Percentiles rank a stretch among this genome's conserved stretches.
phyloP scores from a whole-genome alignment of 2,797 vertebrate genomes.

The Mionectes olivaceus region DNA sequence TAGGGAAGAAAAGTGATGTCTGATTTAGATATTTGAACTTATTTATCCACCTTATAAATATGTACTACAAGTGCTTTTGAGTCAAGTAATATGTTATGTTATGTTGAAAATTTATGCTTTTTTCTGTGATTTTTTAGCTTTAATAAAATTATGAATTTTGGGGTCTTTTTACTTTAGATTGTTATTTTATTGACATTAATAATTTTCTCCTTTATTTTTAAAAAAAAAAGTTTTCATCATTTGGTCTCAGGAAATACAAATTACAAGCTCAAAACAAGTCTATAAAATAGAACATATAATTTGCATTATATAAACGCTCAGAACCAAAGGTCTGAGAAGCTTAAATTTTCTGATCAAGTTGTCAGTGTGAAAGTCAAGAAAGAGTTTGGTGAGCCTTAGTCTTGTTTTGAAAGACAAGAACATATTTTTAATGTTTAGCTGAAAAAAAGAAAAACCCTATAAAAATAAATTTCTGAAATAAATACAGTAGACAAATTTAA shows the following conservation, averaged over 20 bases:
- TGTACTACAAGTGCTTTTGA: background rate
- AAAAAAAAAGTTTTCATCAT: rapidly evolving
- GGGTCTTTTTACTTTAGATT: background rate
- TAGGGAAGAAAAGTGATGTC: background rate
- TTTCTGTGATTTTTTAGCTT: background rate
- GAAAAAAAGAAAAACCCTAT: background rate
- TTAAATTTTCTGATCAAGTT: background rate
- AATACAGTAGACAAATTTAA: background rate
- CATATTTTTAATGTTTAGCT: background rate
- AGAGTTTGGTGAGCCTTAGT: background rate
- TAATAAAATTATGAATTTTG: background rate
- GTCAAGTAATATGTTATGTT: background rate
- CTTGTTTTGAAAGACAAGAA: background rate
- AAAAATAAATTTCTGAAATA: background rate
- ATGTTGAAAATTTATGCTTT: background rate
- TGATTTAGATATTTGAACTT: background rate
- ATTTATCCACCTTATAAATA: background rate
- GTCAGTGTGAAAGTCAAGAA: background rate
- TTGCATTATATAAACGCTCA: background rate
- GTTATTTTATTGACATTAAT: background rate
- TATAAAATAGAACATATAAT: background rate
- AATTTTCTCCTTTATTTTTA: background rate
- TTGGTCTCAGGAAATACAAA: background rate
- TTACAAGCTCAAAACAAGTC: background rate
- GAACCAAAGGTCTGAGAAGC: background rate